A percentile compares a stretch with the other conserved stretches of the same genome.
Evolutionary conservation across 2,888 invertebrate genomes (phyloP).

Genomic region (Achlya flavicornis): DNA sequence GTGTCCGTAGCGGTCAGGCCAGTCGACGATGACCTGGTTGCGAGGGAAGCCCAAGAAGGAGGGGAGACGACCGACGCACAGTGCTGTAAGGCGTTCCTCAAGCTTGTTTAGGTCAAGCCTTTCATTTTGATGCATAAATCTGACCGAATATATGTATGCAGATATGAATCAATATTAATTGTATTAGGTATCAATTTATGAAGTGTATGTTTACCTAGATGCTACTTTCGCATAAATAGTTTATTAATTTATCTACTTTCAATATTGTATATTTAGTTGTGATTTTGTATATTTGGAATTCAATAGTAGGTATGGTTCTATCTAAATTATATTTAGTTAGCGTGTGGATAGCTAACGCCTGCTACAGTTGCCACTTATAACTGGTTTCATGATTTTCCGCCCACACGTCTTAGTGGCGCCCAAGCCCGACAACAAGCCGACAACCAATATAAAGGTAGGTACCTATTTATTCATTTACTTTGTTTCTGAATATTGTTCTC

Average conservation of each 20-base stretch:
- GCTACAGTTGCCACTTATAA: constrained; percentile 61
- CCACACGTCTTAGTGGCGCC: constrained; percentile 81
- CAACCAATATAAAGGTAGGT: constrained; percentile 40
- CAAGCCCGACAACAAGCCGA: constrained; percentile 66
- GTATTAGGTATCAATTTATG: no score
- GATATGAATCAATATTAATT: no score
- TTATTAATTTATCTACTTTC: no score
- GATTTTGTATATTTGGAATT: not conserved
- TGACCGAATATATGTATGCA: no score
- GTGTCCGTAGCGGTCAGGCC: constrained; percentile 58
- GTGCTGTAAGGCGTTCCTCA: constrained; percentile 32
- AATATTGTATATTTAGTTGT: no score
- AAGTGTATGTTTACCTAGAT: no score
- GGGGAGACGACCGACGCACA: constrained; percentile 42
- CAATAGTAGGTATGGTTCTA: no score
- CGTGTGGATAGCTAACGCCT: constrained; percentile 49
- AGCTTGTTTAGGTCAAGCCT: constrained; percentile 15
- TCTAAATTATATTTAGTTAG: constrained; percentile 34
- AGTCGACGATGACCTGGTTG: constrained; percentile 77
- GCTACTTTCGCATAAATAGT: no score
- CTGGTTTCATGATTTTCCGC: constrained; percentile 83
- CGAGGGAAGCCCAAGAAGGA: constrained; percentile 70
- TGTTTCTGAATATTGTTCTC: constrained; percentile 46
- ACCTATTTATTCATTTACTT: constrained; percentile 58
- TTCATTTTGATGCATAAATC: constrained; percentile 2